Evolutionary conservation across 2,797 vertebrate species (phyloP).

Genomic region (Acanthurus lineatus): DNA sequence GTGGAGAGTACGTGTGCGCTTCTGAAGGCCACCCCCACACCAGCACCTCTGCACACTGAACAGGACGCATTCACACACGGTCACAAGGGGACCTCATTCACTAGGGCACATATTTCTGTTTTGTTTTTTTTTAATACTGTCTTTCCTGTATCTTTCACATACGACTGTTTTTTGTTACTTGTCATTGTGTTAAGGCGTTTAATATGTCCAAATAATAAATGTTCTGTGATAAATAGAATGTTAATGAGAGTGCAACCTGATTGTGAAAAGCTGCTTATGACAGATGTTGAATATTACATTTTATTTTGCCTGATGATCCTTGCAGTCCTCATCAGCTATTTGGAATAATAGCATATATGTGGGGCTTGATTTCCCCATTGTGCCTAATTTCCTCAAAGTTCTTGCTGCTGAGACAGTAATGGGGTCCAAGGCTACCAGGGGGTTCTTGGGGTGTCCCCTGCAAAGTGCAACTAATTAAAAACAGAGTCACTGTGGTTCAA

Average conservation of each 20-base stretch:
- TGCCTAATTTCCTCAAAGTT: slow-evolving; percentile 32
- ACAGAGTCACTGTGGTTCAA: slow-evolving; percentile 2
- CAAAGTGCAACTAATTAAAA: slow-evolving; percentile 27
- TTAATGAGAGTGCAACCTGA: slow-evolving; percentile 42
- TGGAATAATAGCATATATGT: slow-evolving; percentile 19
- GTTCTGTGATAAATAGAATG: slow-evolving; percentile 51
- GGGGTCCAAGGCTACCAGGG: slow-evolving; percentile 34
- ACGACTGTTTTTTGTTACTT: slow-evolving; percentile 45
- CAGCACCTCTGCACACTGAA: slow-evolving; percentile 49
- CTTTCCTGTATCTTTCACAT: slow-evolving; percentile 42
- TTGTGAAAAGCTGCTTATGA: slow-evolving; percentile 38
- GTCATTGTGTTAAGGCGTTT: slow-evolving; percentile 66
- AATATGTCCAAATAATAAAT: slow-evolving; percentile 77
- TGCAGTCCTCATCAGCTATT: slow-evolving; percentile 27
- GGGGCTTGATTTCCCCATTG: neutral
- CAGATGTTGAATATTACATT: slow-evolving; percentile 39
- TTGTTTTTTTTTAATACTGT: slow-evolving; percentile 16
- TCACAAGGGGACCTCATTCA: slow-evolving; percentile 70
- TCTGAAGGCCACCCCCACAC: slow-evolving; percentile 68
- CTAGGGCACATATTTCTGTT: slow-evolving; percentile 79
- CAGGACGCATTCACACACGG: slow-evolving; percentile 31
- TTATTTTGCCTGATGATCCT: slow-evolving; percentile 42
- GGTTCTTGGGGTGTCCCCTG: neutral
- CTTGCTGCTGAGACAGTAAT: neutral
- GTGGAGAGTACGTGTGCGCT: slow-evolving; percentile 93